Conservation (phyloP, 2,888 invertebrate species). For the Latheticus oryzae region DNA sequence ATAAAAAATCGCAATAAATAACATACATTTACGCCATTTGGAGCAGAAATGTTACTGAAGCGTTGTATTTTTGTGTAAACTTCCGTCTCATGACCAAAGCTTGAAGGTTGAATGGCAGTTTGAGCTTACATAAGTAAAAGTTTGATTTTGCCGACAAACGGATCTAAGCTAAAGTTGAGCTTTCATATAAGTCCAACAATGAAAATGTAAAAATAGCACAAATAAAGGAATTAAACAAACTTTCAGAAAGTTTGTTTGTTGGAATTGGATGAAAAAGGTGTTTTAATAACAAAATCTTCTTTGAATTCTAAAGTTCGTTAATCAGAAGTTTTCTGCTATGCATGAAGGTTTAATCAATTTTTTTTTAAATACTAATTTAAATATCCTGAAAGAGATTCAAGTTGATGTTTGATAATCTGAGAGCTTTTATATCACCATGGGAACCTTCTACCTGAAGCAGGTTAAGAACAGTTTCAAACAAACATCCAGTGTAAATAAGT, state of each 20-base stretch:
- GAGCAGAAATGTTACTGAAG: constrained; percentile 10
- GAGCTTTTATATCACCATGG: constrained; percentile 26
- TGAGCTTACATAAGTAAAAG: constrained; percentile 11
- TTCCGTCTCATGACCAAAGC: constrained; percentile 7
- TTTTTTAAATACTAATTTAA: not conserved
- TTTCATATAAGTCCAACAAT: constrained; percentile 1
- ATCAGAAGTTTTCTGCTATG: not conserved
- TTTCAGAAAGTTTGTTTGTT: too few species aligned
- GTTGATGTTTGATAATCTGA: constrained; percentile 12
- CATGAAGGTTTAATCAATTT: constrained; percentile 2
- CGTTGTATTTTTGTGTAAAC: constrained; percentile 8
- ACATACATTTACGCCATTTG: constrained; percentile 8
- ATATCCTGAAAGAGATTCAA: constrained; percentile 1
- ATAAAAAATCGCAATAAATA: constrained; percentile 7
- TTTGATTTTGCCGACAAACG: not conserved
- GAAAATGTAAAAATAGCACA: constrained; percentile 2
- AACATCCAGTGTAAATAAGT: too few species aligned
- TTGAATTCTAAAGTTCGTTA: too few species aligned
- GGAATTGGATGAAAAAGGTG: too few species aligned
- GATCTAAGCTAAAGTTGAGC: constrained; percentile 1
- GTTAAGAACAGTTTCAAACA: constrained; percentile 15
- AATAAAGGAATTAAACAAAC: constrained; percentile 7
- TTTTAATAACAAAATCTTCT: too few species aligned
- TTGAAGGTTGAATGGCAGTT: constrained; percentile 6
- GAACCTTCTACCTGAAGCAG: constrained; percentile 20